Evolutionary conservation across 2,797 vertebrate genomes (phyloP).

Genomic region (Erethizon dorsatum): DNA sequence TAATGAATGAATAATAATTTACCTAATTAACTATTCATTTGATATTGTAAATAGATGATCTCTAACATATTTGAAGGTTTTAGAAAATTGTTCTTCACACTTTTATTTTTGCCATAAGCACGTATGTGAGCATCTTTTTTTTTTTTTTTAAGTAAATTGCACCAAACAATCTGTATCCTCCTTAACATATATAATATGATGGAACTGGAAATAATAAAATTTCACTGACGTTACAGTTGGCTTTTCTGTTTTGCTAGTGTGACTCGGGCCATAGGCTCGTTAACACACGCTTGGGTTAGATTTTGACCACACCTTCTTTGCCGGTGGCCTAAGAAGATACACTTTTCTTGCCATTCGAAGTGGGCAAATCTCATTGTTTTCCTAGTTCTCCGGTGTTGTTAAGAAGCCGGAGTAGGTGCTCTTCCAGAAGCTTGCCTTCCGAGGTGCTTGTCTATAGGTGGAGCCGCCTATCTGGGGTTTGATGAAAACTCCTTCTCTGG

Average conservation of each 20-base stretch:
- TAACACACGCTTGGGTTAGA: not conserved
- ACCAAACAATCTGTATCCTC: not conserved
- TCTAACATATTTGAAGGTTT: constrained; percentile 58
- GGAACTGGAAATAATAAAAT: not conserved
- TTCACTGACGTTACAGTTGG: not conserved
- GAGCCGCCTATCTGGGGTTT: constrained; percentile 86
- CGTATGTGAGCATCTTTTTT: constrained; percentile 45
- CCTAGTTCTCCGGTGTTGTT: not conserved
- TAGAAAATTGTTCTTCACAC: constrained; percentile 56
- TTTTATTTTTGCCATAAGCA: constrained; percentile 42
- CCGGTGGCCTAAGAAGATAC: not conserved
- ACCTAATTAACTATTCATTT: constrained; percentile 61
- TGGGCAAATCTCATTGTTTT: not conserved
- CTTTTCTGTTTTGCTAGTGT: constrained; percentile 24
- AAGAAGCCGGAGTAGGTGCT: not conserved
- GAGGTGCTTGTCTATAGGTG: constrained; percentile 83
- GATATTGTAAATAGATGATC: constrained; percentile 58
- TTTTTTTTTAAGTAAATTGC: not conserved
- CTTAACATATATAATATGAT: not conserved
- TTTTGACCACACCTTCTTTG: constrained; percentile 30
- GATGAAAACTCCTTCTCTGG: constrained; percentile 86
- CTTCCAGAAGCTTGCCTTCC: constrained; percentile 74
- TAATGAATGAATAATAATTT: constrained; percentile 62
- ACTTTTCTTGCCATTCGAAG: constrained; percentile 7
- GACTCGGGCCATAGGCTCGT: not conserved